phyloP scores from a whole-genome alignment of 2,113 vertebrate species.

The Microtus oregoni region DNA sequence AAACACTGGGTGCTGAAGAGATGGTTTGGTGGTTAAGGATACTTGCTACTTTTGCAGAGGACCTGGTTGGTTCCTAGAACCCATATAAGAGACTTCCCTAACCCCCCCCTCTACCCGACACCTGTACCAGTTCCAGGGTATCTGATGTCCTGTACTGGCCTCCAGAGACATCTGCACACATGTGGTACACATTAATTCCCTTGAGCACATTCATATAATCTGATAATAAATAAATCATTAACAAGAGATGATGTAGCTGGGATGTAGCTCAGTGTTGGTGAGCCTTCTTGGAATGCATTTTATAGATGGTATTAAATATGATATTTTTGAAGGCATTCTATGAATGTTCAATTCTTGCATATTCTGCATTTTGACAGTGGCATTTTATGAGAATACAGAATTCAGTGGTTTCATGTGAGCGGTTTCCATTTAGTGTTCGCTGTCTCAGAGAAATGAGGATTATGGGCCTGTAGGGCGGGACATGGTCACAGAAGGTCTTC shows the following conservation, averaged over 20 bases:
- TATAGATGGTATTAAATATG: neutral
- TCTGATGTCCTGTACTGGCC: neutral
- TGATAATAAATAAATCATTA: neutral
- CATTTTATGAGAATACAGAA: neutral
- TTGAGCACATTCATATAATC: neutral
- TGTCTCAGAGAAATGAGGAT: constrained; percentile 2
- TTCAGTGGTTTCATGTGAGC: neutral
- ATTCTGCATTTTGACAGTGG: neutral
- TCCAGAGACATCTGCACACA: neutral
- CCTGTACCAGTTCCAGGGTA: neutral
- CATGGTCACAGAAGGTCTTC: neutral
- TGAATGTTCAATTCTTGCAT: neutral
- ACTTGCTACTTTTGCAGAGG: neutral
- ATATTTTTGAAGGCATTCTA: neutral
- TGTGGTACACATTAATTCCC: neutral
- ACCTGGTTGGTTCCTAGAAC: neutral
- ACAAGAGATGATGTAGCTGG: neutral
- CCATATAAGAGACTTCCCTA: neutral
- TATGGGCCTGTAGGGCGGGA: neutral
- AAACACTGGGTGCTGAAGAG: neutral
- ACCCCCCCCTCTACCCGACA: accelerated
- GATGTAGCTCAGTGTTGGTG: neutral
- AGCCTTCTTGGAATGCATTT: neutral
- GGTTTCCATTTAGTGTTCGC: neutral
- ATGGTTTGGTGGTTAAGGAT: neutral